Evolutionary conservation across 1,140 invertebrate genomes (phyloP).

Genomic region (Forficula auricularia): DNA sequence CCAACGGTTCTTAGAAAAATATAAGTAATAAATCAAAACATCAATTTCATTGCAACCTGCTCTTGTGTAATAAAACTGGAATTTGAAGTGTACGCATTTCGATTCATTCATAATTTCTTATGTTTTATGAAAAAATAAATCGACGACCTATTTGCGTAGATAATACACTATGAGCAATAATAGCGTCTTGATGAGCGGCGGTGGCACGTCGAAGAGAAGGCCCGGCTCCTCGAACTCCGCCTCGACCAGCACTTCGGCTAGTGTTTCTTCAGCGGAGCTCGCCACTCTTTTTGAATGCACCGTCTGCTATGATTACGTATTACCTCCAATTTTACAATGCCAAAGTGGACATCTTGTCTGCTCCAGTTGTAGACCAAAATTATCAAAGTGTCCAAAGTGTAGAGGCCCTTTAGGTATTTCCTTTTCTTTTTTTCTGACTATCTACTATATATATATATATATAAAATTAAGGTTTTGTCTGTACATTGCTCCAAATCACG

Average conservation of each 20-base stretch:
- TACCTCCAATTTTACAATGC: slow-evolving; percentile 86
- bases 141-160: no score
- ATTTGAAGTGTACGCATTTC: no score
- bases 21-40: no score
- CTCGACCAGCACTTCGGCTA: slow-evolving; percentile 24
- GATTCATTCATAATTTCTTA: no score
- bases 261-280: slow-evolving; percentile 67
- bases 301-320: slow-evolving; percentile 98
- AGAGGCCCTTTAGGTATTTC: slow-evolving; percentile 65
- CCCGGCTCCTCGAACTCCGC: slow-evolving; percentile 27
- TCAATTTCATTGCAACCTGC: no score
- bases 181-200: slow-evolving; percentile 26
- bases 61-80: no score
- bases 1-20: no score
- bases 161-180: slow-evolving; percentile 18
- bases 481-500: no score
- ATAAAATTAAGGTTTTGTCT: no score
- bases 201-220: slow-evolving; percentile 17
- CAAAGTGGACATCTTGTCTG: slow-evolving; percentile 81
- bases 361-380: slow-evolving; percentile 86
- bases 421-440: no score
- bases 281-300: slow-evolving; percentile 97
- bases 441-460: no score
- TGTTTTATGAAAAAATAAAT: no score
- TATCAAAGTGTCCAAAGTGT: slow-evolving; percentile 94